Base-by-base conservation (phyloP, 2,888 invertebrate genomes). In the Chirona hameri region DNA sequence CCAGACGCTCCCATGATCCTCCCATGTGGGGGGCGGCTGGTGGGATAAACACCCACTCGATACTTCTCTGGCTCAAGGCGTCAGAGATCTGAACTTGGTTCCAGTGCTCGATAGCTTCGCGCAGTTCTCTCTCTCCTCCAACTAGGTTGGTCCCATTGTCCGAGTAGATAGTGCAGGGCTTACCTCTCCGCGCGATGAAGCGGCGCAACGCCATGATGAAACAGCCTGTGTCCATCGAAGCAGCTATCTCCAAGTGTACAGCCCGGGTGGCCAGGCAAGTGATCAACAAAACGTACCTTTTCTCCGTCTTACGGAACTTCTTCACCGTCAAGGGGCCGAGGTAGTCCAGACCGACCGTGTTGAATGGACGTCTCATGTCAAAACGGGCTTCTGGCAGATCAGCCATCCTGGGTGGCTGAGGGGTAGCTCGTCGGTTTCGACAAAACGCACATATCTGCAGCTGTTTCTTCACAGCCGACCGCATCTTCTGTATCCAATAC, bases 101-200 rank as follows among this genome's bases (percentile, higher is more conserved):
- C 65, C 31, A 69, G 15, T 29, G 24, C 7, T 14, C 31, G 21
- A 83, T 14, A 10, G 29, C n/a, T 27, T 81, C 5, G 15, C 27
- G 52, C 4, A 83, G 55, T 52, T 83, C 83, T 60, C 72, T 24
- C 10, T 55, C 24, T 9, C 81, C 83, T 21, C 79, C 39, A 27
- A 46, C 80, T 18, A 83, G 65, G 46, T 83, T 83, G 14, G 72
- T 46, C 31, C 81, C 83, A 81, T 83, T 83, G 48, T 83, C 83
- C 4, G 83, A 83, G 39, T 15, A 39, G 14, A 83, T 46, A 1
- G 27, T 29, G 3, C 24, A 12, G 46, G 48, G 57, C 27, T 39
- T 57, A 4, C 83, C 83, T 24, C 81, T 15, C 5, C 83, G 57
- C 2, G 27, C 27, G 14, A 83, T 39, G 27, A 83, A 65, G 12